These are phyloP conservation scores for Graphium colonna DNA, from an alignment of 2,888 invertebrate species.

Conservation along the genomic window DNA sequence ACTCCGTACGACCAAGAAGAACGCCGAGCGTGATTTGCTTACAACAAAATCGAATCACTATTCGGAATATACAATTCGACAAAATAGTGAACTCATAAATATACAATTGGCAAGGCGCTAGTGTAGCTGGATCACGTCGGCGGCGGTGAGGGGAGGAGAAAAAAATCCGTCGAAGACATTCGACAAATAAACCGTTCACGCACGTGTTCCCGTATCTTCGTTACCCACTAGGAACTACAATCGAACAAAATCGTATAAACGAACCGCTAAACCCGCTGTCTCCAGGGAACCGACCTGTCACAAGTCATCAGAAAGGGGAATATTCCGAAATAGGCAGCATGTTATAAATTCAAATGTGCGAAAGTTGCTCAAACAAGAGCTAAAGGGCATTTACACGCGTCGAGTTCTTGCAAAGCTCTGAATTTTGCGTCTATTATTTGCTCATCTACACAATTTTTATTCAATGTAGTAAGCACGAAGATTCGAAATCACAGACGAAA, in stretches of 20 bases:
- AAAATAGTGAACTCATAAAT: conserved; percentile 74
- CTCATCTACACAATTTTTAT: too few relatives aligned
- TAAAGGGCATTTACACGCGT: conserved; percentile 5
- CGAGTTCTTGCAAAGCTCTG: not conserved
- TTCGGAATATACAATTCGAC: conserved; percentile 45
- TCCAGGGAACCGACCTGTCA: conserved; percentile 56
- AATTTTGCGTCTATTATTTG: too few relatives aligned
- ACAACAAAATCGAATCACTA: conserved; percentile 38
- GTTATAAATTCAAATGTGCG: too few relatives aligned
- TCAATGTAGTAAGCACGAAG: too few relatives aligned
- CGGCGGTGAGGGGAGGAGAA: conserved; percentile 49
- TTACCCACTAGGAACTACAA: conserved; percentile 69
- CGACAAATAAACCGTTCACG: conserved; percentile 57
- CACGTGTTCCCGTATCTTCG: conserved; percentile 73
- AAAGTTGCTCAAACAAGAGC: too few relatives aligned
- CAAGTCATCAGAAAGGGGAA: conserved; percentile 44
- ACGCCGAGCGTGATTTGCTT: not conserved
- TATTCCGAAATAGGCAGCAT: conserved; percentile 25
- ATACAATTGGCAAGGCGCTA: conserved; percentile 73
- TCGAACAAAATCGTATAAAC: conserved; percentile 67
- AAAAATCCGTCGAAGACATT: conserved; percentile 56
- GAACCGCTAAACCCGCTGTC: conserved; percentile 64
- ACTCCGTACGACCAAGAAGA: not conserved
- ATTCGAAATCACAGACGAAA: too few relatives aligned
- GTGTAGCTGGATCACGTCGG: conserved; percentile 66